Percentiles rank a stretch among this genome's conserved stretches.
Conservation (phyloP, 2,113 vertebrate genomes). For the Psettodes erumei region DNA sequence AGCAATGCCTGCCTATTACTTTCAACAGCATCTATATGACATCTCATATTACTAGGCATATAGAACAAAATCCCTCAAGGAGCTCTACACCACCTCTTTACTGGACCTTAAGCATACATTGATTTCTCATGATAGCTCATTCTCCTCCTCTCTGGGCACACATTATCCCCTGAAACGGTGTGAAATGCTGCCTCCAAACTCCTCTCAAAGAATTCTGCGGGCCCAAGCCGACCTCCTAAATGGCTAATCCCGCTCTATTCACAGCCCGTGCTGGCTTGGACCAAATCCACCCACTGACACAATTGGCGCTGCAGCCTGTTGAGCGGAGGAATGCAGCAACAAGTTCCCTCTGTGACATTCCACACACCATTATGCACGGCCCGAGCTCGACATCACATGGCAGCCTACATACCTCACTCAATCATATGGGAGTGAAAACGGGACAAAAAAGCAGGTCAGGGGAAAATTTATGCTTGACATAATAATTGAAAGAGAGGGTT, state of each 20-base stretch:
- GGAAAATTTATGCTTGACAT: neutral
- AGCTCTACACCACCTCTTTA: slow-evolving; percentile 14
- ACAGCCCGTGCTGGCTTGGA: slow-evolving; percentile 50
- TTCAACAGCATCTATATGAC: slow-evolving; percentile 20
- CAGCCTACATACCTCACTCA: slow-evolving; percentile 57
- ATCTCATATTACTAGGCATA: slow-evolving; percentile 19
- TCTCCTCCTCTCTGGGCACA: slow-evolving; percentile 1
- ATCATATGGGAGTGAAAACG: slow-evolving; percentile 41
- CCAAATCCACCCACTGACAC: slow-evolving; percentile 75
- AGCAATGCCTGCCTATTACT: slow-evolving; percentile 1
- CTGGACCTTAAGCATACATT: neutral
- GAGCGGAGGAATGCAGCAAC: slow-evolving; percentile 79
- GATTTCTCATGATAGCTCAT: slow-evolving; percentile 24
- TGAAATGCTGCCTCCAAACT: slow-evolving; percentile 18
- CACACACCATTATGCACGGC: slow-evolving; percentile 71
- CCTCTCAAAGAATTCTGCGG: slow-evolving; percentile 37
- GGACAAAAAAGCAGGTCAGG: slow-evolving; percentile 7
- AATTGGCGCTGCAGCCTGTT: slow-evolving; percentile 78
- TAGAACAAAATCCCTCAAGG: slow-evolving; percentile 2
- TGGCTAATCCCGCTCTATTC: slow-evolving; percentile 70
- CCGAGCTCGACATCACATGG: slow-evolving; percentile 67
- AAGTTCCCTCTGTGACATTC: slow-evolving; percentile 82
- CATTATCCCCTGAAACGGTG: slow-evolving; percentile 27
- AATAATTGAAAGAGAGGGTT: neutral
- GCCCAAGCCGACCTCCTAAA: slow-evolving; percentile 53